These are phyloP conservation scores for Scartelaos histophorus DNA, from an alignment of 2,113 vertebrate species.

Conservation along the genomic window DNA sequence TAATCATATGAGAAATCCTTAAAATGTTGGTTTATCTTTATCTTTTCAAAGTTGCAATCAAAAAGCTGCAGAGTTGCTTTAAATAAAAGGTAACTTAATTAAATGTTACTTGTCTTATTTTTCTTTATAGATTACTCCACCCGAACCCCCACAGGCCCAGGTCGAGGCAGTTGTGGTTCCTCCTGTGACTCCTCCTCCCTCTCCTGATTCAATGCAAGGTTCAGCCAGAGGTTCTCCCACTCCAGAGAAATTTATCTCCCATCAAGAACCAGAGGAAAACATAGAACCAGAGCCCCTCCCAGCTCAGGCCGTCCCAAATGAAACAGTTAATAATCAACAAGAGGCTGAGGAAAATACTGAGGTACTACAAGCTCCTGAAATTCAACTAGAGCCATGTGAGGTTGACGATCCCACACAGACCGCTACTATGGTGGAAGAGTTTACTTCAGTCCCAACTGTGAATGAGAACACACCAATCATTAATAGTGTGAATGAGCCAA, in stretches of 20 bases:
- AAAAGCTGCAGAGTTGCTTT: too few species aligned
- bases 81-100: not conserved
- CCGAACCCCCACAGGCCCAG: slow-evolving; percentile 30
- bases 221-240: not conserved
- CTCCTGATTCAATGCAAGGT: slow-evolving; percentile 14
- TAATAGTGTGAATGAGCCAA: not conserved
- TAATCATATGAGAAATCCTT: too few species aligned
- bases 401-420: not conserved
- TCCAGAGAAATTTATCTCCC: not conserved
- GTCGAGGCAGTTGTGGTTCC: slow-evolving; percentile 8
- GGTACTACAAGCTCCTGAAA: not conserved
- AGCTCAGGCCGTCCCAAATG: not conserved
- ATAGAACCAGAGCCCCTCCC: slow-evolving; percentile 43
- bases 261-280: slow-evolving; percentile 56
- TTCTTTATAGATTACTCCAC: slow-evolving; percentile 9
- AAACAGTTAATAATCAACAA: not conserved
- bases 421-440: not conserved
- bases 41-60: too few species aligned
- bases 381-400: slow-evolving; percentile 2
- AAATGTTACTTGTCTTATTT: not conserved
- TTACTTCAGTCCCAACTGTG: not conserved
- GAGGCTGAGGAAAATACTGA: not conserved
- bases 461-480: not conserved
- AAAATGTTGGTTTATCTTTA: too few species aligned
- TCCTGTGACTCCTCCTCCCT: slow-evolving; percentile 46